phyloP scores from a whole-genome alignment of 2,797 vertebrate species.

The Notolabrus celidotus region DNA sequence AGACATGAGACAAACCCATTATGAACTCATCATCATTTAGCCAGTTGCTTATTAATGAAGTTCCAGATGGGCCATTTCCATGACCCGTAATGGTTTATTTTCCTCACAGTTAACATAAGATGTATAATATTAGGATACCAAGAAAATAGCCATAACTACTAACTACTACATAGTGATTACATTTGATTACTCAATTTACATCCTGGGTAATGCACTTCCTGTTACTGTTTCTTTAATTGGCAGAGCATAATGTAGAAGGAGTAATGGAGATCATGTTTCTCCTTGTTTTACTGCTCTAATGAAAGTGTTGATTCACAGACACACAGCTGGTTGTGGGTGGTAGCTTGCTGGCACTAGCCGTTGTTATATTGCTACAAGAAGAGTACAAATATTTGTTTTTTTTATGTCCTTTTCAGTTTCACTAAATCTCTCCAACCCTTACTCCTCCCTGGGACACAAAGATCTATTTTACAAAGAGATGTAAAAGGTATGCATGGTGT shows the following conservation, averaged over 20 bases:
- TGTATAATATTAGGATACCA: too few species aligned
- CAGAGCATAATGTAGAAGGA: conserved; percentile 4
- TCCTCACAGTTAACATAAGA: too few species aligned
- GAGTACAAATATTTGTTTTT: conserved; percentile 9
- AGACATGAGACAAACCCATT: too few species aligned
- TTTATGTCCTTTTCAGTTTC: too few species aligned
- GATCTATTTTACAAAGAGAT: conserved; percentile 19
- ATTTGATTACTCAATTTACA: conserved; percentile 22
- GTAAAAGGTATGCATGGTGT: conserved; percentile 32
- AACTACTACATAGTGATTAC: conserved; percentile 19
- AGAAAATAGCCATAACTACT: too few species aligned
- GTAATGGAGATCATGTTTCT: conserved; percentile 25
- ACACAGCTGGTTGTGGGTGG: neutral
- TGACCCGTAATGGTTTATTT: too few species aligned
- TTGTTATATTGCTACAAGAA: conserved; percentile 13
- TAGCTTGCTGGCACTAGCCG: neutral
- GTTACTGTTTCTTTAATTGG: conserved; percentile 28
- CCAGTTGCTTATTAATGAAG: too few species aligned
- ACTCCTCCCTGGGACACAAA: conserved; percentile 9
- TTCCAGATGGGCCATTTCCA: too few species aligned
- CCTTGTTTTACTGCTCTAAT: neutral
- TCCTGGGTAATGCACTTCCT: conserved; percentile 31
- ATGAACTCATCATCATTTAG: too few species aligned
- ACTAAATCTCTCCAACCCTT: neutral
- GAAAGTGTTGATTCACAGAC: too few species aligned